phyloP scores from a whole-genome alignment of 2,113 vertebrate genomes.

The Miniopterus natalensis region DNA sequence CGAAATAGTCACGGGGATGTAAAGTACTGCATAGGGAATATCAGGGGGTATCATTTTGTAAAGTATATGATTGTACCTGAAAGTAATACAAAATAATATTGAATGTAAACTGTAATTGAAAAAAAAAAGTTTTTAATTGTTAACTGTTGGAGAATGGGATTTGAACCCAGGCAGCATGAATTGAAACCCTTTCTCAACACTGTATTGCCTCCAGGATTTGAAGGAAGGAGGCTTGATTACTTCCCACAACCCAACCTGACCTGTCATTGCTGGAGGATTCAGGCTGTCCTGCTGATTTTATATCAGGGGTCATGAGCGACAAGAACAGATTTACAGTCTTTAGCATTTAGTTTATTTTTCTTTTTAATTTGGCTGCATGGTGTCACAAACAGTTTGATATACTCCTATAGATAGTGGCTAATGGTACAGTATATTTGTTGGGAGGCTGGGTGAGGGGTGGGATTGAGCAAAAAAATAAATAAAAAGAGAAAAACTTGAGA shows the following conservation, averaged over 20 bases:
- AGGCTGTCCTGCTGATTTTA: neutral
- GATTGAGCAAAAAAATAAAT: neutral
- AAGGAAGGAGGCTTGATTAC: neutral
- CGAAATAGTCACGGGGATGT: neutral
- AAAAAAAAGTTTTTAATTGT: neutral
- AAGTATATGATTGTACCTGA: neutral
- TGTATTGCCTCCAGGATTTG: neutral
- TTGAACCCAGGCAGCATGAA: neutral
- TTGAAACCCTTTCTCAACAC: neutral
- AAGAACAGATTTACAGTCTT: neutral
- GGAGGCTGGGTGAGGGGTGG: too few species aligned
- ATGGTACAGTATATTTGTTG: neutral
- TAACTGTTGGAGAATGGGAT: neutral
- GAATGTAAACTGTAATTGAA: neutral
- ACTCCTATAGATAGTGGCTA: neutral
- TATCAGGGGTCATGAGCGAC: neutral
- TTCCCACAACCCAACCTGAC: neutral
- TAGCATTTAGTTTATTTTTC: neutral
- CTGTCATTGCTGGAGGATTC: neutral
- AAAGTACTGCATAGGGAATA: neutral
- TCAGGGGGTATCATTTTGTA: neutral
- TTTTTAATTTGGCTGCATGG: neutral
- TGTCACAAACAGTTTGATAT: neutral
- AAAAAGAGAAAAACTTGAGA: neutral
- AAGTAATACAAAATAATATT: neutral